phyloP scores from a whole-genome alignment of 2,888 invertebrate genomes.

The Lasioglossum morio region DNA sequence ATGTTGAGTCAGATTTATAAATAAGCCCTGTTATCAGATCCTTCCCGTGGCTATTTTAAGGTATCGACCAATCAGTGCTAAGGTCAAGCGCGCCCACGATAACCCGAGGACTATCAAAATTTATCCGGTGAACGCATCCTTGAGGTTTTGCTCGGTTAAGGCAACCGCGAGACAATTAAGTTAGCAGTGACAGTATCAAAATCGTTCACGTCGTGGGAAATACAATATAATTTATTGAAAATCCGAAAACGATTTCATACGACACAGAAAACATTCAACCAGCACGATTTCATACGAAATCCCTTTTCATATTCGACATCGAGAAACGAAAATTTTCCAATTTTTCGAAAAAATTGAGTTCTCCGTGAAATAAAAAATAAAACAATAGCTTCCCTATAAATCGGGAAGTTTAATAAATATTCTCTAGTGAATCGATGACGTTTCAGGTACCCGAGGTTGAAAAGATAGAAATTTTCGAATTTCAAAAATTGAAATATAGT shows the following conservation, averaged over 20 bases:
- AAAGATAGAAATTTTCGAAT: not conserved
- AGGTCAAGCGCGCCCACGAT: conserved; percentile 79
- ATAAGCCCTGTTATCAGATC: conserved; percentile 74
- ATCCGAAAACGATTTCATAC: not conserved
- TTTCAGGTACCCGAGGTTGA: not conserved
- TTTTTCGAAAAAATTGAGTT: not conserved
- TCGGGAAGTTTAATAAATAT: no score
- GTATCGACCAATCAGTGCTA: conserved; percentile 83
- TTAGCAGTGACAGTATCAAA: not conserved
- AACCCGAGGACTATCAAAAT: conserved; percentile 70
- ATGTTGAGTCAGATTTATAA: conserved; percentile 63
- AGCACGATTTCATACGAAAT: not conserved
- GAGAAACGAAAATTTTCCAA: not conserved
- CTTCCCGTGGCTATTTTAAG: conserved; percentile 80
- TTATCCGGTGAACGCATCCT: conserved; percentile 73
- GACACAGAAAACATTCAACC: not conserved
- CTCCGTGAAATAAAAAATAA: not conserved
- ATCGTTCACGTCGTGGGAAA: not conserved
- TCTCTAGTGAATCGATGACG: not conserved
- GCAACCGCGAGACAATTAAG: not conserved
- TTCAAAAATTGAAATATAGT: not conserved
- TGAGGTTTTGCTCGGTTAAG: conserved; percentile 65
- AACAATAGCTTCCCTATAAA: no score
- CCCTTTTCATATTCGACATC: not conserved
- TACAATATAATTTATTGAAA: not conserved